Evolutionary conservation across 1,140 invertebrate species (phyloP).

Genomic region (Drosophila repleta): DNA sequence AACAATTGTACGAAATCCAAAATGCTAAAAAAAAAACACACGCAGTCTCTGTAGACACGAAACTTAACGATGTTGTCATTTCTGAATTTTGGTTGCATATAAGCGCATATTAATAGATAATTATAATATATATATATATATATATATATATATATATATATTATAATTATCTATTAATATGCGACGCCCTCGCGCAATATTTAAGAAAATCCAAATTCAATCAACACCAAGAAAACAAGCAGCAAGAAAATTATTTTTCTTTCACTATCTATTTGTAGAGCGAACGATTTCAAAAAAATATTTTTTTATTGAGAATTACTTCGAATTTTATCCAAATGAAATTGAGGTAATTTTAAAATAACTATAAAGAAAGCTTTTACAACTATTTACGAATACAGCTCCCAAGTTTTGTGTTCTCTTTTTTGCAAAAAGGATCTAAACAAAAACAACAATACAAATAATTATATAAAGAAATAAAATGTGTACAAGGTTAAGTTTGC

Average conservation of each 20-base stretch:
- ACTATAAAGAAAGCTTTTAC: conserved; percentile 38
- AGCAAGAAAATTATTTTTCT: conserved; percentile 43
- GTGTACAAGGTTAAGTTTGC: conserved; percentile 74
- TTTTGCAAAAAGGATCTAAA: conserved; percentile 74
- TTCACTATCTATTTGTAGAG: conserved; percentile 37
- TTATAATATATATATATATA: conserved; percentile 29
- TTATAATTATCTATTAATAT: no score
- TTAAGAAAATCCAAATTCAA: conserved; percentile 3
- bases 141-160: no score
- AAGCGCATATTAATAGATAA: conserved; percentile 43
- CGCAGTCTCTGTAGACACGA: conserved; percentile 13
- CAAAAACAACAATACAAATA: conserved; percentile 45
- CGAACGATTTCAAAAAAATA: conserved; percentile 31
- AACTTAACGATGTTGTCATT: conserved; percentile 42
- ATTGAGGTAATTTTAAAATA: conserved; percentile 50
- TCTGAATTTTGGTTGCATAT: conserved; percentile 53
- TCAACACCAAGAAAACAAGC: conserved; percentile 26
- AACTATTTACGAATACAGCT: conserved; percentile 37
- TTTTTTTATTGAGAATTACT: conserved; percentile 60
- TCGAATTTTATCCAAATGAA: conserved; percentile 45
- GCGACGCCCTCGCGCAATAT: conserved; percentile 36
- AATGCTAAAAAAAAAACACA: conserved; percentile 18
- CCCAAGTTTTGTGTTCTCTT: conserved; percentile 73
- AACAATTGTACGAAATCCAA: conserved; percentile 39
- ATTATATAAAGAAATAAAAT: conserved; percentile 44